phyloP scores from a whole-genome alignment of 1,140 invertebrate species.

The Amyelois transitella region DNA sequence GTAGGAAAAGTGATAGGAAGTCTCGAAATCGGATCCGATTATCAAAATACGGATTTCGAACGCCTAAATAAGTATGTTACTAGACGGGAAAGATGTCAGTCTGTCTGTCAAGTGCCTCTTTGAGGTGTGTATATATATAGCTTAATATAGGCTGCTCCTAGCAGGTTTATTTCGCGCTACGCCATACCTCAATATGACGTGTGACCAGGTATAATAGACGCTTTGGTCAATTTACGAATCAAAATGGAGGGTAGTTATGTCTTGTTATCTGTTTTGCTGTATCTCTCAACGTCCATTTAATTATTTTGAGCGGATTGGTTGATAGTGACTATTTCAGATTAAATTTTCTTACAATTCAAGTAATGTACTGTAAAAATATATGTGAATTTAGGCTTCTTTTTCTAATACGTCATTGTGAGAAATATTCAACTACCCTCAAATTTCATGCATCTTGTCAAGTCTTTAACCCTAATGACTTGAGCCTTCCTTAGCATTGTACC shows the following conservation, averaged over 20 bases:
- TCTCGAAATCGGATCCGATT: background rate
- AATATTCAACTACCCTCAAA: no score
- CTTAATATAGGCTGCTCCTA: slow-evolving; percentile 52
- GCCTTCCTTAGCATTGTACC: no score
- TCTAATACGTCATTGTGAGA: no score
- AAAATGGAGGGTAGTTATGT: background rate
- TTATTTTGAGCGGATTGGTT: background rate
- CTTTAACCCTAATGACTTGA: no score
- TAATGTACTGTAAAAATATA: no score
- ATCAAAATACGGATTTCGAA: background rate
- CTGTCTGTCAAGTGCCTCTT: slow-evolving; percentile 44
- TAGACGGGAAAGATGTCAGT: background rate
- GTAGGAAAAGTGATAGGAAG: background rate
- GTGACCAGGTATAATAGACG: background rate
- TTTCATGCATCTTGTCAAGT: no score
- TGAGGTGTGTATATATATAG: slow-evolving; percentile 57
- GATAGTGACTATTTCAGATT: no score
- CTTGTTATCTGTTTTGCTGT: background rate
- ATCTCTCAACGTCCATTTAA: background rate
- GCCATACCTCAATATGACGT: slow-evolving; percentile 1
- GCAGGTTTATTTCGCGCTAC: slow-evolving; percentile 4
- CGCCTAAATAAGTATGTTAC: background rate
- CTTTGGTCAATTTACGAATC: slow-evolving; percentile 1
- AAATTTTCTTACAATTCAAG: no score
- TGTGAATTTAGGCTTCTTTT: no score